Evolutionary conservation across 2,888 invertebrate species (phyloP).

Genomic region (Iphiclides podalirius): DNA sequence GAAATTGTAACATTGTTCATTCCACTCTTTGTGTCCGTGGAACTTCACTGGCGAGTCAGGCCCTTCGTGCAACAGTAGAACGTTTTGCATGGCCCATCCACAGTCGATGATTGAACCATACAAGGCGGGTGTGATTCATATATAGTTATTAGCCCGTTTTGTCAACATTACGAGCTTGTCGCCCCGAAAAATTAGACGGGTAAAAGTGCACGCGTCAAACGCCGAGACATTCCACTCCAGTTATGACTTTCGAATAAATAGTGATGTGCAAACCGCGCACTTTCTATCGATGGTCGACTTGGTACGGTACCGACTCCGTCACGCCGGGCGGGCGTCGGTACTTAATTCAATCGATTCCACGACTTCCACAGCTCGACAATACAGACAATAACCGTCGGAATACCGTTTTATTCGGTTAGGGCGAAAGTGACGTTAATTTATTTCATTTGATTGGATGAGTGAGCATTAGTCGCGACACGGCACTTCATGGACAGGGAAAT

Average conservation of each 20-base stretch:
- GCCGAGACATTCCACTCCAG: background rate
- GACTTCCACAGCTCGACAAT: conserved; percentile 2
- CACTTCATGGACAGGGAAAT: background rate
- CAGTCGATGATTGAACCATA: too few relatives aligned
- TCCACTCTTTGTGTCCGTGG: too few relatives aligned
- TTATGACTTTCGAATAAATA: conserved; percentile 10
- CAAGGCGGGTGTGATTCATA: too few relatives aligned
- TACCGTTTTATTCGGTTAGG: background rate
- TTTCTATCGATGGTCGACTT: conserved; percentile 15
- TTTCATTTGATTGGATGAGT: conserved; percentile 14
- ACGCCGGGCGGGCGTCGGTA: background rate
- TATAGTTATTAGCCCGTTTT: too few relatives aligned
- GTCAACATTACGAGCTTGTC: too few relatives aligned
- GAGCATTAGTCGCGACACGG: background rate
- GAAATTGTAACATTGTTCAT: too few relatives aligned
- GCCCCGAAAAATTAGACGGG: too few relatives aligned
- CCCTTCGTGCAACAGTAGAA: too few relatives aligned
- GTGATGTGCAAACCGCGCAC: conserved; percentile 7
- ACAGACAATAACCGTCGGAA: conserved; percentile 2
- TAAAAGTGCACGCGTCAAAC: background rate
- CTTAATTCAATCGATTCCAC: conserved; percentile 5
- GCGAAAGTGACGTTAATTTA: conserved; percentile 16
- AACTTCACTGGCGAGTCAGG: too few relatives aligned
- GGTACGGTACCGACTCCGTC: conserved; percentile 12
- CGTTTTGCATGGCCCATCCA: too few relatives aligned